Evolutionary conservation across 2,888 invertebrate genomes (phyloP), one percentile per base, ranked within the genome.

Genomic region (Acanthosepion esculentum): DNA sequence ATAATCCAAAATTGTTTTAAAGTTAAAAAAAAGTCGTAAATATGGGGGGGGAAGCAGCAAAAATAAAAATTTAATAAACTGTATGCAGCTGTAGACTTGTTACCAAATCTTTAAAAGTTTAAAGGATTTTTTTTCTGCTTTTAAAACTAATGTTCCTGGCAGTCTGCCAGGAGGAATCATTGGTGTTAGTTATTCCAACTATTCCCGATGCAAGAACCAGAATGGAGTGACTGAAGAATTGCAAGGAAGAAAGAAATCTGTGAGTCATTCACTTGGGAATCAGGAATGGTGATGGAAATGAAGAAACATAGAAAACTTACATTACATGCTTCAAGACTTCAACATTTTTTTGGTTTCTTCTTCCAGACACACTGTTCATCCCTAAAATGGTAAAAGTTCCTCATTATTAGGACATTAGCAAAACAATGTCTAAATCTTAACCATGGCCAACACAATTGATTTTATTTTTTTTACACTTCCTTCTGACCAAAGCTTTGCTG

Each of bases 281-380:
- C 15, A 78, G 78, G 78, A 78, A 78, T 33, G 78, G 78, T 23
- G 18, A 78, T 33, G n/a, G n/a, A 78, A 78, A 33, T n/a, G n/a
- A 78, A 78, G 15, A n/a, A n/a, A 5, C 78, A n/a, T 15, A 23
- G 78, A 78, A 78, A 78, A 78, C 18, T 78, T 33, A 23, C 18
- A 78, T 78, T 78, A 78, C 78, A 78, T 78, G 78, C 78, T 78
- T 78, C 78, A 78, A 78, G 78, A 78, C n/a, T 33, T n/a, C 12
- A n/a, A n/a, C 78, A 78, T 78, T n/a, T 78, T 78, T 78, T n/a
- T 33, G 78, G 78, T 78, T 78, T 78, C 78, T 78, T 78, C n/a
- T 78, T 78, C 15, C 78, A 78, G n/a, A 78, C 78, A 0, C 33
- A 78, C 4, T n/a, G n/a, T 33, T 78, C 78, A 78, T 78, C 78